A percentile compares a stretch with the other conserved stretches of the same genome.
These are phyloP conservation scores for Drepana arcuata DNA, from an alignment of 1,140 invertebrate genomes.

Conservation along the genomic window DNA sequence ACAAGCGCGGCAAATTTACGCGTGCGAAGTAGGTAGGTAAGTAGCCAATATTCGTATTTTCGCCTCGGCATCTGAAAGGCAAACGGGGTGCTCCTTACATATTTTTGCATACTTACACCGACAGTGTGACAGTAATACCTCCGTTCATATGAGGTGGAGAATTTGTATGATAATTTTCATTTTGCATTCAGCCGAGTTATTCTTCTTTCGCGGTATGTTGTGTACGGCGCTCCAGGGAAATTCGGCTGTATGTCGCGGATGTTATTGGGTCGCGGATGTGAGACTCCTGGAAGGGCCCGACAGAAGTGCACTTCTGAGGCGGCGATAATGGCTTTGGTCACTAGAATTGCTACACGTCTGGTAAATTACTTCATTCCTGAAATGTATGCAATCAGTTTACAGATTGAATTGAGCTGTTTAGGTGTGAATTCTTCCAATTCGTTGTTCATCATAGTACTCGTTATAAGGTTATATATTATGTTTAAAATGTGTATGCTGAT, in stretches of 20 bases:
- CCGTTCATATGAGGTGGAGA: conserved; percentile 54
- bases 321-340: too few species aligned
- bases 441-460: too few species aligned
- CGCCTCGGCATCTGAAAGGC: conserved; percentile 33
- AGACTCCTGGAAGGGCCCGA: conserved; percentile 8
- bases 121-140: conserved; percentile 40
- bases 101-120: conserved; percentile 55
- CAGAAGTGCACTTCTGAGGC: too few species aligned
- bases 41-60: conserved; percentile 30
- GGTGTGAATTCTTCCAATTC: too few species aligned
- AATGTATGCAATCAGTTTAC: too few species aligned
- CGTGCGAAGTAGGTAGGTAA: conserved; percentile 14
- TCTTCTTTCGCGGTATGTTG: conserved; percentile 54
- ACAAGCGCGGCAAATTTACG: conserved; percentile 22
- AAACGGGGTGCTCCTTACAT: conserved; percentile 38
- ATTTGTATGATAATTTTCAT: conserved; percentile 71
- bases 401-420: too few species aligned
- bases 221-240: conserved; percentile 62
- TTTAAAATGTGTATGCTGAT: too few species aligned
- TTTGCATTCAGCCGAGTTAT: conserved; percentile 63
- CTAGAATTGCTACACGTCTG: neutral
- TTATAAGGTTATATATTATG: too few species aligned
- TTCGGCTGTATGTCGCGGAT: conserved; percentile 37
- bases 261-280: conserved; percentile 27
- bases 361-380: neutral